Percentiles rank a stretch among this genome's conserved stretches.
These are phyloP conservation scores for Perithous albicinctus DNA, from an alignment of 2,888 invertebrate genomes.

Conservation along the genomic window DNA sequence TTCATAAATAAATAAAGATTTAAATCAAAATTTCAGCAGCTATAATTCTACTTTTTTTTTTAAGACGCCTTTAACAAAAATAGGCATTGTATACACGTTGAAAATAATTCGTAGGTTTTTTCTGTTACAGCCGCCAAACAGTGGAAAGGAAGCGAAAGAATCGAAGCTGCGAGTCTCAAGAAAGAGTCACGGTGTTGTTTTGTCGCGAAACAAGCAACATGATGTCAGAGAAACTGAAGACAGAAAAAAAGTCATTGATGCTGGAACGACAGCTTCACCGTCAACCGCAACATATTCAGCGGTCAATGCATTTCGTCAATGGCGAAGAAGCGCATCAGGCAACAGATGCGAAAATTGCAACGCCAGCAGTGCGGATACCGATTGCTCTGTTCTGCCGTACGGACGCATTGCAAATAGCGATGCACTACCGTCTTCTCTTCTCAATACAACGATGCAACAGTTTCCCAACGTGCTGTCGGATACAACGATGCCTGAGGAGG, in stretches of 20 bases:
- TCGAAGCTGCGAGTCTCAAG: slow-evolving; percentile 36
- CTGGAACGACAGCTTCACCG: not conserved
- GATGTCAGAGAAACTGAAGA: slow-evolving; percentile 31
- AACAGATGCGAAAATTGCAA: slow-evolving; percentile 66
- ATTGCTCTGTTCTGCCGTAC: not conserved
- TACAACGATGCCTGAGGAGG: slow-evolving; percentile 79
- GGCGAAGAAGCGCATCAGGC: slow-evolving; percentile 77
- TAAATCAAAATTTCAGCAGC: no score
- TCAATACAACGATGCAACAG: slow-evolving; percentile 75
- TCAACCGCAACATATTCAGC: slow-evolving; percentile 70
- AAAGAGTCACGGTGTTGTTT: slow-evolving; percentile 47
- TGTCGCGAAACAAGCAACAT: slow-evolving; percentile 52
- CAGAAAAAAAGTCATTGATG: not conserved
- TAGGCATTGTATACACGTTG: not conserved
- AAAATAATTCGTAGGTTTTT: slow-evolving; percentile 47
- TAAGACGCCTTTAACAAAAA: not conserved
- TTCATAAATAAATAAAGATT: no score
- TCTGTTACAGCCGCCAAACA: slow-evolving; percentile 68
- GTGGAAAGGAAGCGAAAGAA: slow-evolving; percentile 54
- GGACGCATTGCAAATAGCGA: slow-evolving; percentile 22
- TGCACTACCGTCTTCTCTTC: slow-evolving; percentile 44
- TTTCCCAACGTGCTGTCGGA: slow-evolving; percentile 80
- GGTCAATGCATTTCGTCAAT: slow-evolving; percentile 78
- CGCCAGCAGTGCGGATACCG: slow-evolving; percentile 13
- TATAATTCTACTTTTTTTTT: no score